Percentiles rank a stretch among this genome's conserved stretches.
Evolutionary conservation across 1,140 invertebrate genomes (phyloP).

Genomic region (Goniozus legneri): DNA sequence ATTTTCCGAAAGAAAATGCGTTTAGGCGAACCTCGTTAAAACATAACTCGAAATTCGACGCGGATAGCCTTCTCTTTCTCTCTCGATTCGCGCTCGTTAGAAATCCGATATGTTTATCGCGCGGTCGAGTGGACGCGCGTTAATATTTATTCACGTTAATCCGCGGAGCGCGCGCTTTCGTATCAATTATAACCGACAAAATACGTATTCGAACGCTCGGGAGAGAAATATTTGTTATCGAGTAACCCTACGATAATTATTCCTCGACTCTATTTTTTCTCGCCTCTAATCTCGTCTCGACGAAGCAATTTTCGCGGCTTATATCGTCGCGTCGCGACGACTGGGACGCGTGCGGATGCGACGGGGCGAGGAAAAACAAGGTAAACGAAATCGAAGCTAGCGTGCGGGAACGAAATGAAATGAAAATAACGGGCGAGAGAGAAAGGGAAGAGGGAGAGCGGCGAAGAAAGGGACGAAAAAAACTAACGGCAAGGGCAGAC

Average conservation of each 20-base stretch:
- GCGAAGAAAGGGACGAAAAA: not conserved
- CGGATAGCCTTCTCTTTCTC: not conserved
- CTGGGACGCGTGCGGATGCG: not conserved
- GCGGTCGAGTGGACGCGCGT: not conserved
- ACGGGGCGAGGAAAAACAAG: not conserved
- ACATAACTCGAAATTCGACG: not conserved
- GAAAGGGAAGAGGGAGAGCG: not conserved
- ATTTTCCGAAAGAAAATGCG: constrained; percentile 8
- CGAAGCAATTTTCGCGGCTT: constrained; percentile 18
- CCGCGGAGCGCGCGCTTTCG: not conserved
- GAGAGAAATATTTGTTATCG: too few relatives aligned
- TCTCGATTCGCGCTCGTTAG: constrained; percentile 18
- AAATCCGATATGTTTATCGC: constrained; percentile 21
- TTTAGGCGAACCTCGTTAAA: constrained; percentile 23
- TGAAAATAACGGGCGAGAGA: not conserved
- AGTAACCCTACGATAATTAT: too few relatives aligned
- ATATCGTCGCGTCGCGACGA: constrained; percentile 13
- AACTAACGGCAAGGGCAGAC: too few relatives aligned
- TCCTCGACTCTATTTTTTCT: too few relatives aligned
- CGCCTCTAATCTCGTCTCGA: not conserved
- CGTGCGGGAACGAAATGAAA: too few relatives aligned
- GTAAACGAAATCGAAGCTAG: constrained; percentile 18
- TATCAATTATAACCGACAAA: not conserved
- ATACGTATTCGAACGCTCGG: not conserved
- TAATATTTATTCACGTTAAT: constrained; percentile 25